These are phyloP conservation scores for Sylvia atricapilla DNA, from an alignment of 2,113 vertebrate species.

Conservation along the genomic window DNA sequence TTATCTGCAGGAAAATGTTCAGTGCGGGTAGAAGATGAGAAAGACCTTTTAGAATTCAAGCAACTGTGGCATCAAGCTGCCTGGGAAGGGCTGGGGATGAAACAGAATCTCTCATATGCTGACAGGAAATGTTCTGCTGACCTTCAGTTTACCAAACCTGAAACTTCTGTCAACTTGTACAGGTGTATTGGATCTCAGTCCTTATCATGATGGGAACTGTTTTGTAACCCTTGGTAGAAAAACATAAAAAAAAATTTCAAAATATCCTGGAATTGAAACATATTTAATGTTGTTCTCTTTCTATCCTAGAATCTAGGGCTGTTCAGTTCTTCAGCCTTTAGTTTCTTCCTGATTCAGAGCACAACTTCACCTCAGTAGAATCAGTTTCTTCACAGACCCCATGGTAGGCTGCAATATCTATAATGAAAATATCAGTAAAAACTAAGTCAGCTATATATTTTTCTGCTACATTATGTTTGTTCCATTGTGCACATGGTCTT, in stretches of 20 bases:
- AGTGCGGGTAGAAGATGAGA: neutral
- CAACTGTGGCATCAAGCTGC: neutral
- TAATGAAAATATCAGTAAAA: neutral
- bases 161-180: neutral
- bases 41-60: neutral
- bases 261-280: neutral
- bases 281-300: neutral
- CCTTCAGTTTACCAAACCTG: neutral
- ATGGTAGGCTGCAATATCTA: neutral
- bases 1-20: neutral
- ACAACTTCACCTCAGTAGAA: neutral
- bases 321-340: neutral
- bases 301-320: neutral
- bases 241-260: neutral
- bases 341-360: neutral
- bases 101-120: neutral
- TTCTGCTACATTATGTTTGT: neutral
- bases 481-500: neutral
- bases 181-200: neutral
- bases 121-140: neutral
- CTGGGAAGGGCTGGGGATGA: neutral
- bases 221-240: neutral
- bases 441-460: neutral
- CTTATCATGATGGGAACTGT: neutral
- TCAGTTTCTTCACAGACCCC: neutral